These are phyloP conservation scores for Corydoras sp. DNA, from an alignment of 2,113 vertebrate species.

Conservation along the genomic window DNA sequence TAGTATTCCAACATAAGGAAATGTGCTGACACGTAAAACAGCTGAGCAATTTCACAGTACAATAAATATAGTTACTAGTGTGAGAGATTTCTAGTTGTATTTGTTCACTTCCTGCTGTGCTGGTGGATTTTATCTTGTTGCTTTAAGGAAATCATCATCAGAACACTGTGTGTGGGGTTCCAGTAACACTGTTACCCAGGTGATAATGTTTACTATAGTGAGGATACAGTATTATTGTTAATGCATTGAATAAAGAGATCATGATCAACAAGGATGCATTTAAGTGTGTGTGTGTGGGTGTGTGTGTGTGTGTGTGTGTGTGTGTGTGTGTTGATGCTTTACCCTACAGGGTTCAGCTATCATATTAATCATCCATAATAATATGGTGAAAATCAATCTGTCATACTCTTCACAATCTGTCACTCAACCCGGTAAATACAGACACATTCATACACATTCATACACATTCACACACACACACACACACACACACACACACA, in stretches of 20 bases:
- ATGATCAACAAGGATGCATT: conserved; percentile 4
- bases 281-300: background rate
- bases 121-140: conserved; percentile 4
- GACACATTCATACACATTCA: conserved; percentile 17
- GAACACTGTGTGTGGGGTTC: background rate
- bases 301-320: conserved; percentile 15
- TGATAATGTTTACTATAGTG: conserved; percentile 15
- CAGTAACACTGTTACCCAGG: conserved; percentile 15
- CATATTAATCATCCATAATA: conserved; percentile 40
- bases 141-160: conserved; percentile 16
- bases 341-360: conserved; percentile 23
- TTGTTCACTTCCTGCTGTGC: background rate
- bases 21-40: background rate
- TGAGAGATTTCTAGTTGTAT: conserved; percentile 4
- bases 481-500: conserved; percentile 1
- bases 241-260: conserved; percentile 2
- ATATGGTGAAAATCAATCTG: conserved; percentile 37
- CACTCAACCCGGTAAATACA: conserved; percentile 5
- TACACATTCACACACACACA: conserved; percentile 12
- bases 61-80: background rate
- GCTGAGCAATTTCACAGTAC: conserved; percentile 18
- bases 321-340: conserved; percentile 8
- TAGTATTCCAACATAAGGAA: too few species aligned
- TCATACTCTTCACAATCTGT: conserved; percentile 23
- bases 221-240: background rate